Evolutionary conservation across 2,888 invertebrate genomes (phyloP).

Genomic region (Limnephilus rhombicus): DNA sequence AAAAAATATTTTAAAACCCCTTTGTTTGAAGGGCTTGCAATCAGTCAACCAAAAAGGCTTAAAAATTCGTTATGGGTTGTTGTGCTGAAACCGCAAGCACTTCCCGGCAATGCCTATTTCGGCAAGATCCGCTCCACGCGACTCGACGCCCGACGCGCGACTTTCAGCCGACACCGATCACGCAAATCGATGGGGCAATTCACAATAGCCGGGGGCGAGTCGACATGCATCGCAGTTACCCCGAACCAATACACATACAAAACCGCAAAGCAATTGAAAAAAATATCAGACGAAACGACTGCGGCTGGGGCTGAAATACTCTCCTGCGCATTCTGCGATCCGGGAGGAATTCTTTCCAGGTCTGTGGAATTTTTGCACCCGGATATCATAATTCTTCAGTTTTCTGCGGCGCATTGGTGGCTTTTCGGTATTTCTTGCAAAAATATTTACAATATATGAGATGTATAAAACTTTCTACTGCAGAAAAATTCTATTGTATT

Average conservation of each 20-base stretch:
- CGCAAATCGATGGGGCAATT: conserved; percentile 29
- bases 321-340: neutral
- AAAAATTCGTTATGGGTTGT: neutral
- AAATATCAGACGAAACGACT: conserved; percentile 18
- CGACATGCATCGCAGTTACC: neutral
- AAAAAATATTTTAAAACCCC: neutral
- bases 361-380: neutral
- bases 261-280: conserved; percentile 25
- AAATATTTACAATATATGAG: neutral
- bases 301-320: neutral
- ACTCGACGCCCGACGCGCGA: no score
- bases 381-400: conserved; percentile 11
- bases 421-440: neutral
- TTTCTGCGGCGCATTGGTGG: neutral
- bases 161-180: neutral
- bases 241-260: neutral
- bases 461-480: no score
- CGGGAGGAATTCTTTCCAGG: neutral
- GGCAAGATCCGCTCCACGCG: neutral
- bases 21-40: neutral
- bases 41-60: no score
- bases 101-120: neutral
- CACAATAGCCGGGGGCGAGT: conserved; percentile 26
- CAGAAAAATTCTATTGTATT: neutral
- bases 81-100: neutral